Conservation (phyloP, 2,888 invertebrate species). For the Noctua fimbriata region DNA sequence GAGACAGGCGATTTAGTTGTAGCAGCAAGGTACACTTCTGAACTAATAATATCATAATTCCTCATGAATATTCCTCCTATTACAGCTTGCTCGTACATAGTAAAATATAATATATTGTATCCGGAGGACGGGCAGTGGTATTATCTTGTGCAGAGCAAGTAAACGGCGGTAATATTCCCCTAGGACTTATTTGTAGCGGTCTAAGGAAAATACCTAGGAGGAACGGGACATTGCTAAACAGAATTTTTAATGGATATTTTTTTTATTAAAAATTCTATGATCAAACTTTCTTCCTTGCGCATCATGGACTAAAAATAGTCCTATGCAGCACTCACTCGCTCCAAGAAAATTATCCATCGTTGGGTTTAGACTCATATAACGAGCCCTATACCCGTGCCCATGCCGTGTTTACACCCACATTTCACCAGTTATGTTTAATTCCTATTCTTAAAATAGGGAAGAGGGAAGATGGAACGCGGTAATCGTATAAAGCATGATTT, state of each 20-base stretch:
- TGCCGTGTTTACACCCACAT: no score
- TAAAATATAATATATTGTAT: constrained; percentile 46
- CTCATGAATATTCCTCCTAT: constrained; percentile 53
- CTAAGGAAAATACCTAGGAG: background rate
- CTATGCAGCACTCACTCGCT: background rate
- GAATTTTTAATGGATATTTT: background rate
- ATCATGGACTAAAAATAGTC: background rate
- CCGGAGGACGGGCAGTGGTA: constrained; percentile 26
- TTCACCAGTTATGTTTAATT: no score
- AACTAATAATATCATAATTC: constrained; percentile 35
- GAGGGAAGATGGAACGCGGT: no score
- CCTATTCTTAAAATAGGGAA: no score
- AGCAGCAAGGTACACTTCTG: constrained; percentile 6
- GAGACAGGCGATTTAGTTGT: constrained; percentile 1
- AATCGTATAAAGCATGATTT: background rate
- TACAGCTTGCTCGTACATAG: constrained; percentile 36
- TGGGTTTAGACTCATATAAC: background rate
- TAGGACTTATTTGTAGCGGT: constrained; percentile 16
- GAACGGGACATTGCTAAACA: background rate
- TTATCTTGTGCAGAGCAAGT: constrained; percentile 40
- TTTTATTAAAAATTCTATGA: background rate
- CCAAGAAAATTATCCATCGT: background rate
- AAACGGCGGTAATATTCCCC: constrained; percentile 27
- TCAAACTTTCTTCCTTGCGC: background rate
- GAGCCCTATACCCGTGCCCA: no score